Conservation (phyloP, 2,888 invertebrate species). For the Callyntrura guangdongensis region DNA sequence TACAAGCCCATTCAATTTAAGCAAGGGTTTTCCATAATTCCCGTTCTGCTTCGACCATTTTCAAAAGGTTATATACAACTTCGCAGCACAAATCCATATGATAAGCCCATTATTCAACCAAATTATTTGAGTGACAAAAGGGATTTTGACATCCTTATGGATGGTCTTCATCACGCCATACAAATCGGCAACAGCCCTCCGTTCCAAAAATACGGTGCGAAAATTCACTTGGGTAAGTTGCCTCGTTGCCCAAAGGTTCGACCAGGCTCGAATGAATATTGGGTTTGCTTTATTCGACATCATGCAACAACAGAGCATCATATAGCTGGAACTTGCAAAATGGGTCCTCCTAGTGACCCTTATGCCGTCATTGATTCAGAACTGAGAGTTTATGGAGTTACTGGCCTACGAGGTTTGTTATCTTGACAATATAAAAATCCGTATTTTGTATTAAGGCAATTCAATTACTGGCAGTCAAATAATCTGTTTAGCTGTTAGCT, state of each 20-base stretch:
- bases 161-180: conserved; percentile 76
- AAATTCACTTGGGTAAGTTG: conserved; percentile 73
- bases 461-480: too few species aligned
- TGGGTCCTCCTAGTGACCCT: conserved; percentile 56
- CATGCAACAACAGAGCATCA: conserved; percentile 50
- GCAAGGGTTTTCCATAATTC: conserved; percentile 80
- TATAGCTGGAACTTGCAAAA: conserved; percentile 50
- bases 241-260: conserved; percentile 91
- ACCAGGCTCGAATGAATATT: conserved; percentile 55
- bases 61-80: conserved; percentile 76
- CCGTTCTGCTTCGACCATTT: conserved; percentile 78
- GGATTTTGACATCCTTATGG: conserved; percentile 69
- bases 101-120: conserved; percentile 79
- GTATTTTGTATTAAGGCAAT: too few species aligned
- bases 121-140: conserved; percentile 76
- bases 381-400: conserved; percentile 54
- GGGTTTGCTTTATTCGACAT: conserved; percentile 66
- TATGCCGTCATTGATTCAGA: conserved; percentile 55
- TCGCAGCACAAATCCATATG: conserved; percentile 74
- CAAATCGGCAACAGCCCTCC: conserved; percentile 75
- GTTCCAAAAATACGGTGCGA: conserved; percentile 69
- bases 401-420: conserved; percentile 6
- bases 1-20: conserved; percentile 79
- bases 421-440: too few species aligned
- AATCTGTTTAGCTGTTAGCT: too few species aligned